Base-by-base conservation (phyloP, 2,888 invertebrate species). In the Protodeltote pygarga region DNA sequence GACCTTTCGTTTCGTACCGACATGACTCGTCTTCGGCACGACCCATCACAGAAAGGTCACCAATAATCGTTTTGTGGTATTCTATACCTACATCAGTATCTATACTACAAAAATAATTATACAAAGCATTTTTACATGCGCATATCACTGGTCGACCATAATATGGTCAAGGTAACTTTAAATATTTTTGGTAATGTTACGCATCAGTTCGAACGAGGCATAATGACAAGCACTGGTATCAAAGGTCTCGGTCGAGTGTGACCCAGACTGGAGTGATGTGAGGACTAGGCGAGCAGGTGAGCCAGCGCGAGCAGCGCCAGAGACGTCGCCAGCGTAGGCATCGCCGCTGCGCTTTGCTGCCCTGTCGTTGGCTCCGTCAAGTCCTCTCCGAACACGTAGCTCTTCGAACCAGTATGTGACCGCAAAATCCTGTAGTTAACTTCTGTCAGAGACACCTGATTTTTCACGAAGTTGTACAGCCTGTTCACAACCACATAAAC, bases 401-500 rank as follows among this genome's bases (percentile, higher is more conserved):
- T 95, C 76, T 93, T 93, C 14, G 93, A 89, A 0, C 94, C 94
- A 4, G 93, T 92, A 52, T 93, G 89, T 0, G 93, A 93, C 45
- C 93, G 91, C 54, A 95, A 82, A 50, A 96, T 93, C 49, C 96
- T 93, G 78, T 95, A 96, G 81, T 96, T 96, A 9, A 93, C 90
- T 67, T 93, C 93, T 39, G 84, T 89, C 11, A 91, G 65, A 55
- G 94, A 92, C 29, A 95, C 88, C 45, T 93, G 93, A 46, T 93
- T 93, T 59, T 93, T 93, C 21, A 95, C 92, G 71, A 94, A 95
- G 76, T 94, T 94, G 65, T 94, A 94, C 53, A 96, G 79, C 34
- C 94, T 89, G 80, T 96, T 96, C n/a, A 95, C 90, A 5, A 95
- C 90, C 5, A 94, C 94, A 76, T 94, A 95, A 4, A 95, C 82